A percentile compares a stretch with the other conserved stretches of the same genome.
phyloP scores from a whole-genome alignment of 2,888 invertebrate genomes.

The Hydrotaea cyrtoneurina region DNA sequence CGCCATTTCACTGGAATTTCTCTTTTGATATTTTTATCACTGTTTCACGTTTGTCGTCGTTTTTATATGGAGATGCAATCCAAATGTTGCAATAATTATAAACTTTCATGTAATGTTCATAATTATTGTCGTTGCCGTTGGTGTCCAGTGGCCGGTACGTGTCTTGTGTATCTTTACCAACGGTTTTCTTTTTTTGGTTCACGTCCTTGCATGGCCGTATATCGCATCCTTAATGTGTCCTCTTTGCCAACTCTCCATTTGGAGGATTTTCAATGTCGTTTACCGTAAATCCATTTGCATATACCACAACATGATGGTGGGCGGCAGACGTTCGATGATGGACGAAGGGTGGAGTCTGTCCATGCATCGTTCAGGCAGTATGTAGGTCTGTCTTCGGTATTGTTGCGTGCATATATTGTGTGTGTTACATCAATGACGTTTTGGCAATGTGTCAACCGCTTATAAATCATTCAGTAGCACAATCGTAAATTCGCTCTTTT shows the following conservation, averaged over 20 bases:
- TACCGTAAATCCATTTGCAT: slow-evolving; percentile 2
- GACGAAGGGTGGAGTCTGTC: slow-evolving; percentile 9
- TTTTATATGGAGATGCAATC: not conserved
- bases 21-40: not conserved
- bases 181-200: not conserved
- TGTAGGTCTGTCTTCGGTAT: not conserved
- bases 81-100: not conserved
- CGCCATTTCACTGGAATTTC: not conserved
- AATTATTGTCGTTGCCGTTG: not conserved
- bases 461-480: slow-evolving; percentile 49
- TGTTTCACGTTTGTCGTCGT: not conserved
- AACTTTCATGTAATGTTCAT: not conserved
- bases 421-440: slow-evolving; percentile 37
- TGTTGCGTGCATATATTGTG: not conserved
- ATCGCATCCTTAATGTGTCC: not conserved
- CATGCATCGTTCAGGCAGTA: not conserved
- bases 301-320: not conserved
- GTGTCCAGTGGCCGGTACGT: not conserved
- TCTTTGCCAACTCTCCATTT: not conserved
- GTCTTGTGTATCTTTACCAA: not conserved
- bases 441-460: slow-evolving; percentile 44
- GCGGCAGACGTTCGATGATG: not conserved
- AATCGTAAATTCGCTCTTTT: slow-evolving; percentile 60
- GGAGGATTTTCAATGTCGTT: slow-evolving; percentile 12
- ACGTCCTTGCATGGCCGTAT: not conserved